Conservation (phyloP, 2,113 vertebrate species). For the Petroica traversi region DNA sequence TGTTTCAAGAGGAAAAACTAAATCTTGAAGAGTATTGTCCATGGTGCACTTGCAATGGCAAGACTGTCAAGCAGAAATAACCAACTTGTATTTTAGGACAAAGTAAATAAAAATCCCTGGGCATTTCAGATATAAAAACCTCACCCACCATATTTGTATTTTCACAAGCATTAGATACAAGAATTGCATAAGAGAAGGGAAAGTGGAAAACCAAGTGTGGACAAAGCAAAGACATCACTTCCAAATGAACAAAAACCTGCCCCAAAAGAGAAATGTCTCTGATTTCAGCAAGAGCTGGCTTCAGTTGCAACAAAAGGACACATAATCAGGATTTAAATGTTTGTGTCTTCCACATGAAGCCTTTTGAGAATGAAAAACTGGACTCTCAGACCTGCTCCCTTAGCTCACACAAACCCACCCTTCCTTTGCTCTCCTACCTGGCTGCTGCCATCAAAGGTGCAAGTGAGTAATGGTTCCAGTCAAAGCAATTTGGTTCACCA, state of each 20-base stretch:
- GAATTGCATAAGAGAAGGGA: not conserved
- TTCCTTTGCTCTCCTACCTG: constrained; percentile 62
- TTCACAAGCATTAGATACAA: not conserved
- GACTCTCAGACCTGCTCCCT: not conserved
- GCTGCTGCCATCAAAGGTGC: constrained; percentile 32
- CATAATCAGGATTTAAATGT: not conserved
- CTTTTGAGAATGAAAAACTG: not conserved
- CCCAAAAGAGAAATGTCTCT: not conserved
- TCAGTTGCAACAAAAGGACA: not conserved
- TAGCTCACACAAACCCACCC: not conserved
- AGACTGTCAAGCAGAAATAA: not conserved
- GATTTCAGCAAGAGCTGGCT: not conserved
- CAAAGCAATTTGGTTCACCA: constrained; percentile 67
- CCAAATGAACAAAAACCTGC: not conserved
- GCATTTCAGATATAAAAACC: not conserved
- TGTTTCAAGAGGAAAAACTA: not conserved
- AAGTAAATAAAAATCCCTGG: not conserved
- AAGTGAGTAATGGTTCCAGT: constrained; percentile 57
- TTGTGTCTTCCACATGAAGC: not conserved
- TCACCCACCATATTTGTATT: not conserved
- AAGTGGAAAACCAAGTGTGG: not conserved
- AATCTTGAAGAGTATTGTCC: not conserved
- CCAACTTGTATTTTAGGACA: not conserved
- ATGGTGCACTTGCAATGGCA: not conserved
- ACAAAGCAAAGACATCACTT: not conserved